phyloP scores from a whole-genome alignment of 2,113 vertebrate species.

The Orientallactaga bullata region DNA sequence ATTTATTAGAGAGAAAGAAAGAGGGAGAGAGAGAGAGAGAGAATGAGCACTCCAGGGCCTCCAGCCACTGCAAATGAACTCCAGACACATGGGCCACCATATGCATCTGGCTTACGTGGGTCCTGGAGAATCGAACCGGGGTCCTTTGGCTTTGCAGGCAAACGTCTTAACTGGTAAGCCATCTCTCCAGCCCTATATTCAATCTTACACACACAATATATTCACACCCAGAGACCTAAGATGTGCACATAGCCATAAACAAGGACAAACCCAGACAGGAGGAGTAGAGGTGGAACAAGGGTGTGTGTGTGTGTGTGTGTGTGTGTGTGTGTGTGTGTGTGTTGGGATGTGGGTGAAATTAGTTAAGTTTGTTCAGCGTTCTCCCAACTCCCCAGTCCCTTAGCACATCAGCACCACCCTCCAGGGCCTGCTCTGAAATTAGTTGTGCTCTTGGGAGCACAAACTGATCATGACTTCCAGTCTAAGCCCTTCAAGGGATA shows the following conservation, averaged over 20 bases:
- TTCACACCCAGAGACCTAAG: not conserved
- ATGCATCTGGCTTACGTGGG: too few relatives aligned
- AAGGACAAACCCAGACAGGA: not conserved
- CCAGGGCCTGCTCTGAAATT: not conserved
- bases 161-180: too few relatives aligned
- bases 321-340: rapidly evolving
- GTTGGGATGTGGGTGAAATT: not conserved
- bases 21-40: too few relatives aligned
- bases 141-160: too few relatives aligned
- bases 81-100: too few relatives aligned
- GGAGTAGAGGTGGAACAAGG: not conserved
- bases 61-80: too few relatives aligned
- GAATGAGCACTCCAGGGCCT: too few relatives aligned
- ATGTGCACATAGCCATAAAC: not conserved
- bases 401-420: not conserved
- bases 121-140: too few relatives aligned
- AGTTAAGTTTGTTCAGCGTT: not conserved
- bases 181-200: too few relatives aligned
- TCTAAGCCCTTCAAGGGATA: conserved; percentile 12
- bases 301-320: too few relatives aligned
- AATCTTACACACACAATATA: too few relatives aligned
- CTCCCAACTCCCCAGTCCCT: not conserved
- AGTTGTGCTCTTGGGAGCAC: conserved; percentile 35
- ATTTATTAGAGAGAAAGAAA: too few relatives aligned
- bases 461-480: conserved; percentile 54